Base-by-base conservation (phyloP, 2,888 invertebrate species). In the Mesorhabditis belari region DNA sequence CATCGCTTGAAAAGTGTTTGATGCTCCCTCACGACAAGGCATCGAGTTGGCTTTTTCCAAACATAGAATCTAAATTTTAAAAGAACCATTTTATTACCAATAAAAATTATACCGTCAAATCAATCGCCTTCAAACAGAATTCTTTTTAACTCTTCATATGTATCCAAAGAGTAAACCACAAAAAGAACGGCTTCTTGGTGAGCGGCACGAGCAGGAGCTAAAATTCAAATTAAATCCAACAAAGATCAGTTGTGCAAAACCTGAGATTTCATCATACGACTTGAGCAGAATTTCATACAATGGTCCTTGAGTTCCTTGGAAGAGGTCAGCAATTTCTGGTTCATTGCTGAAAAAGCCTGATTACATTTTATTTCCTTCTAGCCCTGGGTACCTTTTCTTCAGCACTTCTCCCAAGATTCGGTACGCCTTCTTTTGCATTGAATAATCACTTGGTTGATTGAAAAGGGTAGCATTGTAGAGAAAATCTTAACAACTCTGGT, bases 391-490 rank as follows among this genome's bases (percentile, higher is more conserved):
- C 62, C 65, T 65, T 53, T 78, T 62, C 57, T 67, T 70, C 55
- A 76, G 67, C 6, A 79, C 65, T 56, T 77, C 77, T 29, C 73
- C 75, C 26, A 79, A 62, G 29, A 79, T 70, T 55, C 77, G 61
- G 62, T 72, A 79, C 0, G 78, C 76, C 60, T 79, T 79, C 70
- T 79, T 79, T 62, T 79, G 79, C 21, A 73, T 65, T 53, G 58
- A 59, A 49, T 60, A 57, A 9, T 59, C 50, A 27, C 66, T 63
- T 0, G 58, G 49, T 3, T 65, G 62, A 53, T 67, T 58, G 65
- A 77, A 76, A 69, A 70, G 77, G 5, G 69, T 67, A n/a, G 63
- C 54, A 28, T 75, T 68, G 1, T 69, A 62, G n/a, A n/a, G n/a
- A n/a, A n/a, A n/a, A n/a, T n/a, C n/a, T n/a, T n/a, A n/a, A n/a